These are phyloP conservation scores for Nephrotoma flavescens DNA, from an alignment of 2,888 invertebrate species.

Conservation along the genomic window DNA sequence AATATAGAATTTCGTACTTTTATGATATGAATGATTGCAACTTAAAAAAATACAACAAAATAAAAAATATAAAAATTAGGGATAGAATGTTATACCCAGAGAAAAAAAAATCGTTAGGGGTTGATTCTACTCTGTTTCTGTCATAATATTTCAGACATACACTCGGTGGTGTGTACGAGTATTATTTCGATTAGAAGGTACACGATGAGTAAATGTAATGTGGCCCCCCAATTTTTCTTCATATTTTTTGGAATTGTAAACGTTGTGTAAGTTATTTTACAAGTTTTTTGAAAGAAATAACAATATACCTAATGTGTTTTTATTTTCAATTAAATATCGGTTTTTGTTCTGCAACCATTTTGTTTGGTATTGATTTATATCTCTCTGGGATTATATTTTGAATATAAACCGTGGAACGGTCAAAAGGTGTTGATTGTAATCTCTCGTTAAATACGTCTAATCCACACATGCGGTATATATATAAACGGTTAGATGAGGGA, in stretches of 20 bases:
- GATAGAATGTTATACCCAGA: not conserved
- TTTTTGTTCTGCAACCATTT: not conserved
- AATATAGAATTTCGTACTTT: not conserved
- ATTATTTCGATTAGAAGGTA: not conserved
- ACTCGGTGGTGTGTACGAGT: not conserved
- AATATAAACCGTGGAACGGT: not conserved
- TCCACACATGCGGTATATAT: not conserved
- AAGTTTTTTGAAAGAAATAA: not conserved
- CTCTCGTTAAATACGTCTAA: not conserved
- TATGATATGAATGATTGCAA: not conserved
- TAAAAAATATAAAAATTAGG: not conserved
- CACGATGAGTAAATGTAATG: not conserved
- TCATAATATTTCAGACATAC: not conserved
- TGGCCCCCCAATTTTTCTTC: not conserved
- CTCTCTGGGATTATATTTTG: not conserved
- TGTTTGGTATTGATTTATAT: not conserved
- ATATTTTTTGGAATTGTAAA: not conserved
- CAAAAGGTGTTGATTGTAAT: not conserved
- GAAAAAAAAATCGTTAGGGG: not conserved
- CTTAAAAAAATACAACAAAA: not conserved
- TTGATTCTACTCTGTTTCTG: not conserved
- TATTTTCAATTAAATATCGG: not conserved
- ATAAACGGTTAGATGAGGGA: not conserved
- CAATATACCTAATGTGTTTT: not conserved
- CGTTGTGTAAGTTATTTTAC: not conserved